Evolutionary conservation across 2,113 vertebrate genomes (phyloP), one percentile per base, ranked within the genome.

Genomic region (Hassar affinis): DNA sequence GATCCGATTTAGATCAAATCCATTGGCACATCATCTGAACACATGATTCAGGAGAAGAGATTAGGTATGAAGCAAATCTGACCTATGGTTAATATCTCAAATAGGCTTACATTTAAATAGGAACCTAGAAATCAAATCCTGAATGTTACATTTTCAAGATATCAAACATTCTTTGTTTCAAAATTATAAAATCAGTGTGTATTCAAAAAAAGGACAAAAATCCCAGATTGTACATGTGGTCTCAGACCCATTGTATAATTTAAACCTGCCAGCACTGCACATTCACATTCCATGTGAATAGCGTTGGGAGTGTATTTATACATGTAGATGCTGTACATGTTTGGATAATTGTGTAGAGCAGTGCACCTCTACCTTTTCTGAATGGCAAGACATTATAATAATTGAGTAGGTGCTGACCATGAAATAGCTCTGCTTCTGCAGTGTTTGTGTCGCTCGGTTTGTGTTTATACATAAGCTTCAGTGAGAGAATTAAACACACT

Each of bases 331-430:
- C 72, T 59, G 33, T 20, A 68, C 61, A 66, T 80, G 79, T 66
- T 66, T 68, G 47, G n/a, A 66, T 85, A 76, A 66, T 75, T 81
- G 68, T 52, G 15, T 56, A 66, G 51, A 76, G 68, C 78, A 49
- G 64, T 79, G 57, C 22, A 64, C 54, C 51, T 76, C 33, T 49
- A 80, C 25, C n/a, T 80, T 75, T 68, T 20, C 15, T 80, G 59
- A 78, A 83, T 47, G 54, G n/a, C 25, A 68, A 57, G 49, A 69
- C 57, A 80, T 74, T 57, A 74, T 69, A 80, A 83, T 78, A 83
- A 72, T 64, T 69, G 66, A 64, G 35, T 57, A 56, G 22, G 15
- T 83, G 62, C 51, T 52, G 66, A 81, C 81, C 81, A 81, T 81
- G 20, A 56, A 84, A 49, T 82, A 71, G 76, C 11, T 68, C 25